Evolutionary conservation across 2,113 vertebrate genomes (phyloP).

Genomic region (Eolophus roseicapilla): DNA sequence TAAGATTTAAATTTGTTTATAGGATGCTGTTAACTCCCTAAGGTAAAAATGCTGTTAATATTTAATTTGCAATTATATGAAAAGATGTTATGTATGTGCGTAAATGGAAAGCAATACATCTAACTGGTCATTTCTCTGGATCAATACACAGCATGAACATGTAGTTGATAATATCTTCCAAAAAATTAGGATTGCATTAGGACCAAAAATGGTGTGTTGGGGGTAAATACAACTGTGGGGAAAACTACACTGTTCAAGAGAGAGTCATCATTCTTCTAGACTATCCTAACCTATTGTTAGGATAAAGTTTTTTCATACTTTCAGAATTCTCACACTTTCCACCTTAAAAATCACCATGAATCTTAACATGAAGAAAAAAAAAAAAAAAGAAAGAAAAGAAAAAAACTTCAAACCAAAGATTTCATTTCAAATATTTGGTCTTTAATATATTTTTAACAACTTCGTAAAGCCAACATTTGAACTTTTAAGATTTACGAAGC

Average conservation of each 20-base stretch:
- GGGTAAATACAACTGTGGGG: neutral
- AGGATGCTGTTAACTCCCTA: neutral
- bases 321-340: neutral
- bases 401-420: neutral
- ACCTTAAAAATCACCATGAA: neutral
- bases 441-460: neutral
- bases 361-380: neutral
- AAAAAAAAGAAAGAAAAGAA: neutral
- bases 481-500: neutral
- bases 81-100: neutral
- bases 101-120: neutral
- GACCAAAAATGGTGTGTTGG: accelerated
- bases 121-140: neutral
- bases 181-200: neutral
- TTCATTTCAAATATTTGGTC: accelerated
- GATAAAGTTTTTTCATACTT: neutral
- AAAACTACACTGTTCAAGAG: neutral
- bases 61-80: neutral
- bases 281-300: neutral
- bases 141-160: neutral
- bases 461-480: neutral
- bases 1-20: neutral
- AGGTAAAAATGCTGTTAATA: neutral
- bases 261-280: neutral
- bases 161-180: neutral